Base-by-base conservation (phyloP, 2,888 invertebrate genomes). In the Sylvicola cinctus region DNA sequence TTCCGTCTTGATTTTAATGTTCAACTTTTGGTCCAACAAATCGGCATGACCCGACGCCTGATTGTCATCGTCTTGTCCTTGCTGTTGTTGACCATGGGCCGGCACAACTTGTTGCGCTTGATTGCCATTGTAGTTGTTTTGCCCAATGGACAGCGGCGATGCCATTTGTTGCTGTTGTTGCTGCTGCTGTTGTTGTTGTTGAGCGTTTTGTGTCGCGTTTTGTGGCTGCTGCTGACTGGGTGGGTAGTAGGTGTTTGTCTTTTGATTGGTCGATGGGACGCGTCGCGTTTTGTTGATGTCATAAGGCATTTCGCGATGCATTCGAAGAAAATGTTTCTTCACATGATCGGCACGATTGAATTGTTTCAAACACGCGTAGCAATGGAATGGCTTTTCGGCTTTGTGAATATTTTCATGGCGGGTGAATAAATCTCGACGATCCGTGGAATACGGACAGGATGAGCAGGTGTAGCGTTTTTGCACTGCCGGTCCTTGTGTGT, bases 331-430 rank as follows among this genome's bases (percentile, higher is more conserved):
- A 56, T 90, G 88, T 50, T 90, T 90, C 58, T 90, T 90, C 31
- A 90, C 88, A 53, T 90, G 88, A 57, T 90, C 88, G 27, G 88
- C 88, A 34, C 88, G 68, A 57, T 88, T 90, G 61, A 90, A 90
- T 54, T 87, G 84, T 57, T 88, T 87, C 52, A 78, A 74, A 52
- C 88, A 88, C 23, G 87, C 75, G 54, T 88, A 88, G 56, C 88
- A 90, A 52, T 87, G 84, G 54, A 88, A 90, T 5, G 88, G 88
- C 52, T 90, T 88, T 52, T 88, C 87, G 52, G 85, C 85, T 45
- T 85, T 72, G 52, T 90, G 90, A 42, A 88, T 90, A 54, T 87
- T 88, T 60, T 88, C 87, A 56, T 90, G 88, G 25, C 88, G 70
- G 28, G 85, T 85, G 58, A 80, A 88, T 30, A 90, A 66, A 60